phyloP scores from a whole-genome alignment of 2,797 vertebrate species.

The Smutsia gigantea region DNA sequence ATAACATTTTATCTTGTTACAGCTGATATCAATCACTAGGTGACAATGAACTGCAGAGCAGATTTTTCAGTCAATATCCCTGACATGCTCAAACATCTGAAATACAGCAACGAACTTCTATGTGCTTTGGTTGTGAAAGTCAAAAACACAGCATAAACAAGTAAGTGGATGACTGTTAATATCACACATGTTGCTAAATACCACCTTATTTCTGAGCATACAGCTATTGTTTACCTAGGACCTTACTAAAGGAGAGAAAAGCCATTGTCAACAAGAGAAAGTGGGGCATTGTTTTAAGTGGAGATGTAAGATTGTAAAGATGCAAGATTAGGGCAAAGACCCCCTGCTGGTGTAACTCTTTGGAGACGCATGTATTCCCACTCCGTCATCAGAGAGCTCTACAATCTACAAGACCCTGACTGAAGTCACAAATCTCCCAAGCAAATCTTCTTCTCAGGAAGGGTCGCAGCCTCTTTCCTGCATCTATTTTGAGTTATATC shows the following conservation, averaged over 20 bases:
- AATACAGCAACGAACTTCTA: conserved; percentile 66
- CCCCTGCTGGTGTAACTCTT: conserved; percentile 3
- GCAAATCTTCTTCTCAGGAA: not conserved
- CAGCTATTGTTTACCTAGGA: not conserved
- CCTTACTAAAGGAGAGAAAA: conserved; percentile 40
- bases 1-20: conserved; percentile 87
- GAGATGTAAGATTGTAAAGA: conserved; percentile 14
- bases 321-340: not conserved
- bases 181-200: conserved; percentile 41
- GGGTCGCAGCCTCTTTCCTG: not conserved
- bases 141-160: conserved; percentile 61
- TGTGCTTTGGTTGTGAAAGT: conserved; percentile 65
- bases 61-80: conserved; percentile 75
- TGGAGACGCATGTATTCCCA: not conserved
- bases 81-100: conserved; percentile 77
- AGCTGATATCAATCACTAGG: conserved; percentile 84
- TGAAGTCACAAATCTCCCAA: not conserved
- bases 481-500: not conserved
- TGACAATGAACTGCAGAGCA: conserved; percentile 80
- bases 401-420: not conserved
- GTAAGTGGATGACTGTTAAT: not conserved
- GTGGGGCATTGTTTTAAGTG: conserved; percentile 66
- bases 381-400: conserved; percentile 35
- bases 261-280: conserved; percentile 44
- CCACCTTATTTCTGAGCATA: conserved; percentile 58